Conservation (phyloP, 2,888 invertebrate genomes). For the Pasiphila rectangulata region DNA sequence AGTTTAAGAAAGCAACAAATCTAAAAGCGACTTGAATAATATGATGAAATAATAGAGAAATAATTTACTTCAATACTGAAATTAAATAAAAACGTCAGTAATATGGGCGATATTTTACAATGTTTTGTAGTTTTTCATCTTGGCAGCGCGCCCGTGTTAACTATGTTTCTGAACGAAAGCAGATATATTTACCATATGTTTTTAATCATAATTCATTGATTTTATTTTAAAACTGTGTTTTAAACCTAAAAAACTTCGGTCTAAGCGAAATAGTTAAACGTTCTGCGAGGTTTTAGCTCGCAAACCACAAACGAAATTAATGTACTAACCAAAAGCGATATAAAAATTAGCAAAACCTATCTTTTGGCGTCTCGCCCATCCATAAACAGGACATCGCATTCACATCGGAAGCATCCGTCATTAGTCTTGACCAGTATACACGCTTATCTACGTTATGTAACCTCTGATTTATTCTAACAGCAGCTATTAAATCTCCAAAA, state of each 20-base stretch:
- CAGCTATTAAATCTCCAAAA: slow-evolving; percentile 13
- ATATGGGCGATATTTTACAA: slow-evolving; percentile 44
- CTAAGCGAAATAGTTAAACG: too few species aligned
- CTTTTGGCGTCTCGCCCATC: slow-evolving; percentile 30
- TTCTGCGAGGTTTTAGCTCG: too few species aligned
- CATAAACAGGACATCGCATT: slow-evolving; percentile 36
- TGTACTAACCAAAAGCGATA: neutral
- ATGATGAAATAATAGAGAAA: slow-evolving; percentile 20
- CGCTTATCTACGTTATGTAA: slow-evolving; percentile 30
- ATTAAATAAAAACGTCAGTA: slow-evolving; percentile 39
- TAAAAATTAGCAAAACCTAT: neutral
- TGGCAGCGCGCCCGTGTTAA: slow-evolving; percentile 57
- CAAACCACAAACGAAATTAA: too few species aligned
- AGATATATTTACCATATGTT: slow-evolving; percentile 34
- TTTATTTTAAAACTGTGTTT: too few species aligned
- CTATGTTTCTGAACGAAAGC: slow-evolving; percentile 49
- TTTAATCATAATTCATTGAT: neutral
- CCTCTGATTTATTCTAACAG: slow-evolving; percentile 18
- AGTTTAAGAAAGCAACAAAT: too few species aligned
- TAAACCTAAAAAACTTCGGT: too few species aligned
- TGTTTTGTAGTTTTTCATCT: slow-evolving; percentile 49
- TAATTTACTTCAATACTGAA: slow-evolving; percentile 28
- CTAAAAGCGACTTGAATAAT: too few species aligned
- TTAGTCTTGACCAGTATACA: slow-evolving; percentile 29
- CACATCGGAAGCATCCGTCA: slow-evolving; percentile 44